These are phyloP conservation scores for Chironomus tepperi DNA, from an alignment of 1,140 invertebrate species.

Conservation along the genomic window DNA sequence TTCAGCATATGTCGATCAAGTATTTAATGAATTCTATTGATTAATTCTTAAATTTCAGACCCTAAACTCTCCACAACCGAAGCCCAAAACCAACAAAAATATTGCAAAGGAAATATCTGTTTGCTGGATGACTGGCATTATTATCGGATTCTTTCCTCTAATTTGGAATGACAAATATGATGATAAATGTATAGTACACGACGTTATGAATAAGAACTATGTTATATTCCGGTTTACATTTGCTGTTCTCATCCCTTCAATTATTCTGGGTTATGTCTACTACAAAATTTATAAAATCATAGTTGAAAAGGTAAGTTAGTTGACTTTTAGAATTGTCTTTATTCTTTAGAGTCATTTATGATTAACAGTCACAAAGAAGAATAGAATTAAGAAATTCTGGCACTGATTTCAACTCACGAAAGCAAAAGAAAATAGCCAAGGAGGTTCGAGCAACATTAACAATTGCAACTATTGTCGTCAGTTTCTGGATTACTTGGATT, in stretches of 20 bases:
- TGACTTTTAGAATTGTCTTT: too few relatives aligned
- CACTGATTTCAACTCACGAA: too few relatives aligned
- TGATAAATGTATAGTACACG: slow-evolving; percentile 52
- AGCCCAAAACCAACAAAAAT: not conserved
- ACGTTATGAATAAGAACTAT: slow-evolving; percentile 71
- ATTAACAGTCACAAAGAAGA: too few relatives aligned
- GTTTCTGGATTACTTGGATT: slow-evolving; percentile 90
- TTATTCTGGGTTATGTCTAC: slow-evolving; percentile 83
- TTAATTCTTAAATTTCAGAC: not conserved
- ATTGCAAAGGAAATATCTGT: slow-evolving; percentile 44
- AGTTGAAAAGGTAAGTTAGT: slow-evolving; percentile 62
- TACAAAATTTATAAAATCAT: slow-evolving; percentile 81
- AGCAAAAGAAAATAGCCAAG: too few relatives aligned
- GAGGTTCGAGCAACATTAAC: slow-evolving; percentile 68
- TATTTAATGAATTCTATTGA: too few relatives aligned
- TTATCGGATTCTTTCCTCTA: slow-evolving; percentile 73
- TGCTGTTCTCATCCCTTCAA: slow-evolving; percentile 76
- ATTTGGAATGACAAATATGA: slow-evolving; percentile 64
- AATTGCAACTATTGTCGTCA: slow-evolving; percentile 77
- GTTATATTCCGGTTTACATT: slow-evolving; percentile 80
- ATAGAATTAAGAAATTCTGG: slow-evolving; percentile 60
- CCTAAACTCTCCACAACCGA: not conserved
- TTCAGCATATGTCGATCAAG: too few relatives aligned
- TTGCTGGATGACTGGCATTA: slow-evolving; percentile 71
- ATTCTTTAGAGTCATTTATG: too few relatives aligned